Evolutionary conservation across 1,140 invertebrate genomes (phyloP).

Genomic region (Chlorops oryzae): DNA sequence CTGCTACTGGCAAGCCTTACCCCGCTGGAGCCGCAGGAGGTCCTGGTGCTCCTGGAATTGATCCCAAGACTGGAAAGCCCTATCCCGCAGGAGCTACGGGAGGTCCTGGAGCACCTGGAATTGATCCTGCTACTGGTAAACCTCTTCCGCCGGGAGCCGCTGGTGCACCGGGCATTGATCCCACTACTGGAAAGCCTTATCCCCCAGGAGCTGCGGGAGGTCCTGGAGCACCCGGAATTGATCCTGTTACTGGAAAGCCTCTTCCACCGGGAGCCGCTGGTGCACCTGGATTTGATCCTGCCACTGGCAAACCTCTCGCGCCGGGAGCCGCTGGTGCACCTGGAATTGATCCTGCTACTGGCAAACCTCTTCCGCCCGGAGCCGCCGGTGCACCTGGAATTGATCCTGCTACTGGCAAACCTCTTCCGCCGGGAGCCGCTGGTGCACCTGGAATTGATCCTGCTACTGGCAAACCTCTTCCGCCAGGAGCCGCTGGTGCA

Average conservation of each 20-base stretch:
- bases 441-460: no score
- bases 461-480: conserved; percentile 1
- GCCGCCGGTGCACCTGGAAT: neutral
- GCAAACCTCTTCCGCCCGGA: neutral
- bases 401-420: no score
- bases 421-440: neutral
- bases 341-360: neutral
- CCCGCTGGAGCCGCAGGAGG: neutral
- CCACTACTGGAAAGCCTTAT: neutral
- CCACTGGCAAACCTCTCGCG: neutral
- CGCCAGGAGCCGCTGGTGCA: no score
- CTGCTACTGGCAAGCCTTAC: neutral
- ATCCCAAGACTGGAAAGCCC: neutral
- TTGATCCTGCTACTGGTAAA: neutral
- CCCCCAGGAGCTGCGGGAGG: neutral
- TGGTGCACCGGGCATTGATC: no score
- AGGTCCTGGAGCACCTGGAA: neutral
- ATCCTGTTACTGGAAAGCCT: neutral
- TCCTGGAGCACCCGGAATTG: neutral
- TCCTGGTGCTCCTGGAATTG: neutral
- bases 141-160: neutral
- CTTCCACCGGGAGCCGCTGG: neutral
- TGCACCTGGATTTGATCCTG: neutral
- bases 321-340: neutral
- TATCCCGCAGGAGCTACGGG: neutral